phyloP scores from a whole-genome alignment of 2,888 invertebrate genomes.

The Amaurobius ferox region DNA sequence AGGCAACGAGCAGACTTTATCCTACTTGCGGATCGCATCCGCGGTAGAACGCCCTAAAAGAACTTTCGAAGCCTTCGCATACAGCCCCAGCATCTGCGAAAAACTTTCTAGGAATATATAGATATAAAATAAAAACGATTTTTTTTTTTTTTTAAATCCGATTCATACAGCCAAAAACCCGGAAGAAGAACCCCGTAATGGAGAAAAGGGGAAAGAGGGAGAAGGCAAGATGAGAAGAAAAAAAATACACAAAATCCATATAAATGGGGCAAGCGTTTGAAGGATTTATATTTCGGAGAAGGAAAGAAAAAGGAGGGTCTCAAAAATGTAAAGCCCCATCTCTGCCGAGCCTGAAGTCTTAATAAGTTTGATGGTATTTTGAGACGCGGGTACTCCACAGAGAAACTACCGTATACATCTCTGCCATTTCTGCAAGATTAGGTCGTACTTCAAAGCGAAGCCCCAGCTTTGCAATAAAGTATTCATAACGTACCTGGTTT shows the following conservation, averaged over 20 bases:
- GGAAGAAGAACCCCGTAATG: slow-evolving; percentile 1
- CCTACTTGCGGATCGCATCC: not conserved
- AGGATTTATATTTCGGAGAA: slow-evolving; percentile 66
- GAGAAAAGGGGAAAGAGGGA: slow-evolving; percentile 9
- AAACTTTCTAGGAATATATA: not conserved
- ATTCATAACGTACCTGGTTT: slow-evolving; percentile 72
- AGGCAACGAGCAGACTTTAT: too few species aligned
- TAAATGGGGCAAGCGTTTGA: slow-evolving; percentile 58
- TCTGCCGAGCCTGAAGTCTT: slow-evolving; percentile 56
- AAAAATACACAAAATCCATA: slow-evolving; percentile 31
- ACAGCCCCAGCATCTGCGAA: not conserved
- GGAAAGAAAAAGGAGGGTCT: slow-evolving; percentile 44
- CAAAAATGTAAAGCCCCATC: slow-evolving; percentile 69
- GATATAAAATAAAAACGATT: not conserved
- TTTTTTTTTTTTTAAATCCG: not conserved
- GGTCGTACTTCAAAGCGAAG: slow-evolving; percentile 58
- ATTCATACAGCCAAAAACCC: not conserved
- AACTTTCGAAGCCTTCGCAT: not conserved
- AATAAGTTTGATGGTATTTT: slow-evolving; percentile 72
- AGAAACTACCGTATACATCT: slow-evolving; percentile 61
- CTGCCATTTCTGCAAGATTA: slow-evolving; percentile 71
- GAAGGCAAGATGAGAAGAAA: not conserved
- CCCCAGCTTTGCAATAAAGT: slow-evolving; percentile 61
- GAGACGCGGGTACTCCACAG: slow-evolving; percentile 37
- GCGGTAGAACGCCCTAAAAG: not conserved